These are phyloP conservation scores for Castor canadensis DNA, from an alignment of 2,113 vertebrate genomes.

Conservation along the genomic window DNA sequence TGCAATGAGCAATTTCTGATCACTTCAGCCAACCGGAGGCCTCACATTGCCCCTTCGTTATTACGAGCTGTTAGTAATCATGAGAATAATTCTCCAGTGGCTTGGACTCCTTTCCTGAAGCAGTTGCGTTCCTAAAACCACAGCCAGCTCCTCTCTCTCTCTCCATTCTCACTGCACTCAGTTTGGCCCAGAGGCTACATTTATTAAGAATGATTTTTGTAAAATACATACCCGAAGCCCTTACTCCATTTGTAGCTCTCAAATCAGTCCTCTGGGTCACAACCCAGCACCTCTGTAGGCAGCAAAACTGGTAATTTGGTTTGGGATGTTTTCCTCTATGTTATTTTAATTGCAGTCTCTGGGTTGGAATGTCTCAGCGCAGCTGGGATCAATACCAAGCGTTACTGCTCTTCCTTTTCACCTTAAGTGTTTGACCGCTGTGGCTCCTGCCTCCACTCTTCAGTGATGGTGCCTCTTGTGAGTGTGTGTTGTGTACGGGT, in stretches of 20 bases:
- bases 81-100: constrained; percentile 64
- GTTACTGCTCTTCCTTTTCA: constrained; percentile 26
- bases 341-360: constrained; percentile 59
- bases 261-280: constrained; percentile 39
- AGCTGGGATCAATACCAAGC: constrained; percentile 24
- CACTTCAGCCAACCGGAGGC: constrained; percentile 46
- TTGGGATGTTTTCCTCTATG: constrained; percentile 42
- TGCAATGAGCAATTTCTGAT: constrained; percentile 40
- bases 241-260: constrained; percentile 43
- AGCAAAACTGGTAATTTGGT: constrained; percentile 30
- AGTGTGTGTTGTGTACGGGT: neutral
- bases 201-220: constrained; percentile 65
- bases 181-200: constrained; percentile 56
- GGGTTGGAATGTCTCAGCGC: neutral
- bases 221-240: neutral
- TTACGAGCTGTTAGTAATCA: constrained; percentile 43
- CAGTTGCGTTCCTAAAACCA: constrained; percentile 53
- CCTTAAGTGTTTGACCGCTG: neutral
- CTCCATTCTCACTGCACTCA: constrained; percentile 2
- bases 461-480: neutral
- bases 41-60: constrained; percentile 63
- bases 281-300: constrained; percentile 41
- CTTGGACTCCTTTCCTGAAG: constrained; percentile 53
- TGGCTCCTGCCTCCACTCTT: neutral
- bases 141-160: neutral